Percentiles rank a stretch among this genome's conserved stretches.
These are phyloP conservation scores for Atethmia centrago DNA, from an alignment of 2,888 invertebrate genomes.

Conservation along the genomic window DNA sequence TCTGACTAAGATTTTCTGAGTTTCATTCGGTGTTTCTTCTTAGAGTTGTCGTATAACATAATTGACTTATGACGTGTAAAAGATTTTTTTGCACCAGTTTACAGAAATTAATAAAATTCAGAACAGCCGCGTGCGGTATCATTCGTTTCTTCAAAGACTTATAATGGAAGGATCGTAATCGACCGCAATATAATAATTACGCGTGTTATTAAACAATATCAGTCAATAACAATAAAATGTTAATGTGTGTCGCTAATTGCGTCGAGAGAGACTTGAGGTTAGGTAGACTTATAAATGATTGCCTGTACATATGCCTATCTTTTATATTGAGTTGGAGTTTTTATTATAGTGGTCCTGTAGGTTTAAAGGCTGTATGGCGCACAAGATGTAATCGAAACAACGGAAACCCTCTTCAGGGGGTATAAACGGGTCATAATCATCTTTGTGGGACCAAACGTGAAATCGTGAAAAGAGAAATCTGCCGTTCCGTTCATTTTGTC, in stretches of 20 bases:
- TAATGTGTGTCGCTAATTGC: constrained; percentile 61
- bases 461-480: no score
- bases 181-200: constrained; percentile 17
- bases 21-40: neutral
- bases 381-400: neutral
- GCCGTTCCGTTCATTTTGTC: no score
- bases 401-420: neutral
- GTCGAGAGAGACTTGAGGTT: constrained; percentile 4
- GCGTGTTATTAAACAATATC: constrained; percentile 55
- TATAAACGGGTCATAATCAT: neutral
- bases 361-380: neutral
- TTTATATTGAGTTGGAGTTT: neutral
- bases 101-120: neutral
- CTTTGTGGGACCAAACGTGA: no score
- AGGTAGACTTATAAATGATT: constrained; percentile 29
- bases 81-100: no score
- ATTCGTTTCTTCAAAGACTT: neutral
- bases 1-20: no score
- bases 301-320: neutral
- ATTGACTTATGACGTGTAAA: neutral
- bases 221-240: constrained; percentile 65
- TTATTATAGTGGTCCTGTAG: constrained; percentile 29
- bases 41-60: neutral
- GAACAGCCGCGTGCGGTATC: neutral
- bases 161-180: neutral